A percentile compares a stretch with the other conserved stretches of the same genome.
Evolutionary conservation across 2,888 invertebrate species (phyloP).

Genomic region (Peribatodes rhomboidaria): DNA sequence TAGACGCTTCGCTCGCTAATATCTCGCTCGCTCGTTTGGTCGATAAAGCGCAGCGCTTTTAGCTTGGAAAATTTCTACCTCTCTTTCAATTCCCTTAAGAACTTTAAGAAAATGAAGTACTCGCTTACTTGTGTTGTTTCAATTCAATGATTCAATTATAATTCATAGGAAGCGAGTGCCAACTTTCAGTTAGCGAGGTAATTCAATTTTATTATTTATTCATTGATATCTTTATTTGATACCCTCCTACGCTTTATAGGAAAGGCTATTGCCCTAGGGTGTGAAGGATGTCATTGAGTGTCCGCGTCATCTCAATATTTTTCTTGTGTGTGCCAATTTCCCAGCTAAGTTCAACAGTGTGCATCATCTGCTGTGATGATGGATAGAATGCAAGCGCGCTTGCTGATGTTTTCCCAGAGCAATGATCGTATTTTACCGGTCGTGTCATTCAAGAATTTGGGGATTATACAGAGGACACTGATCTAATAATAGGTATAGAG

Average conservation of each 20-base stretch:
- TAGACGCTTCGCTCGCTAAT: too few species aligned
- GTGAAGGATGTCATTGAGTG: conserved; percentile 56
- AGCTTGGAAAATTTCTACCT: too few species aligned
- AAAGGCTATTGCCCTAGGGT: conserved; percentile 53
- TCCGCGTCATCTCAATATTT: conserved; percentile 28
- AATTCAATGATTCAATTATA: too few species aligned
- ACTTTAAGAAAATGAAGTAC: too few species aligned
- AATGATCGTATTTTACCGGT: conserved; percentile 26
- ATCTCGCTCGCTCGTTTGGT: too few species aligned
- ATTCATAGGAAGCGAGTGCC: neutral
- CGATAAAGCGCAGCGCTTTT: too few species aligned
- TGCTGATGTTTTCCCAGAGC: conserved; percentile 23
- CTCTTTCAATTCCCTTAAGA: too few species aligned
- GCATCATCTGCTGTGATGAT: conserved; percentile 56
- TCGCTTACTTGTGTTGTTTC: too few species aligned
- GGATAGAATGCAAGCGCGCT: conserved; percentile 50
- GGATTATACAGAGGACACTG: conserved; percentile 16
- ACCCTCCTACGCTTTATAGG: conserved; percentile 37
- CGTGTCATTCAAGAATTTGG: conserved; percentile 11
- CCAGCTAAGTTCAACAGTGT: conserved; percentile 42
- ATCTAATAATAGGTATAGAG: conserved; percentile 7
- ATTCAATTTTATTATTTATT: neutral
- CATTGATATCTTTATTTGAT: neutral
- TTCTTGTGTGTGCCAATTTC: conserved; percentile 58
- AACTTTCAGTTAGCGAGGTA: neutral